Conservation (phyloP, 2,797 vertebrate genomes). For the Moxostoma hubbsi region DNA sequence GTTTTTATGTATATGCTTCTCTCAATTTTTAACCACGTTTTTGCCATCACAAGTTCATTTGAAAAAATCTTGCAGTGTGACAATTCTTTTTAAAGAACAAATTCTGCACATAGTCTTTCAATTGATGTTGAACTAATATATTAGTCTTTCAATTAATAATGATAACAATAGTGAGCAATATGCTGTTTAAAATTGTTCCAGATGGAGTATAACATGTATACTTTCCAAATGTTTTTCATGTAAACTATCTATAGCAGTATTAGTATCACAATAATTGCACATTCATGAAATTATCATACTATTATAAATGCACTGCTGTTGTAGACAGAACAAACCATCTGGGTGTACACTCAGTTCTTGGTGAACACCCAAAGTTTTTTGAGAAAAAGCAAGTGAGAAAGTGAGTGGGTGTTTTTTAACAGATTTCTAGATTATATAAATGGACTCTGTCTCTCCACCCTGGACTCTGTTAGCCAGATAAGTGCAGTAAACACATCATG, state of each 20-base stretch:
- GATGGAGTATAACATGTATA: too few species aligned
- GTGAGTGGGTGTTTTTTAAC: conserved; percentile 61
- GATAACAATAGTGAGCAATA: too few species aligned
- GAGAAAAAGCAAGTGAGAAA: conserved; percentile 53
- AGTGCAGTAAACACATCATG: conserved; percentile 47
- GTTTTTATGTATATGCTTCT: too few species aligned
- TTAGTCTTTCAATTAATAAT: too few species aligned
- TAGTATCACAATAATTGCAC: conserved; percentile 1
- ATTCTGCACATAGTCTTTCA: too few species aligned
- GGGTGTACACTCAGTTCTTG: conserved; percentile 2
- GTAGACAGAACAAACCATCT: conserved; percentile 30
- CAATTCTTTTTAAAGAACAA: too few species aligned
- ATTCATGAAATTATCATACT: not conserved
- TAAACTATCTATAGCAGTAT: not conserved
- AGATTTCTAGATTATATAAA: conserved; percentile 74
- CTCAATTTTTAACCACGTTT: too few species aligned
- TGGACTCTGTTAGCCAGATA: conserved; percentile 44
- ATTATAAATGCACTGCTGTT: conserved; percentile 21
- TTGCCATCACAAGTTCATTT: too few species aligned
- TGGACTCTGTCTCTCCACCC: conserved; percentile 61
- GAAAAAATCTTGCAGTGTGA: too few species aligned
- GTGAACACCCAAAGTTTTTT: conserved; percentile 40
- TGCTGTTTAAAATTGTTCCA: too few species aligned
- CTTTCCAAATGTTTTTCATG: too few species aligned
- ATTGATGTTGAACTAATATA: too few species aligned